Evolutionary conservation across 1,140 invertebrate genomes (phyloP), one percentile per base, ranked within the genome.

Genomic region (Cyclargus thomasi): DNA sequence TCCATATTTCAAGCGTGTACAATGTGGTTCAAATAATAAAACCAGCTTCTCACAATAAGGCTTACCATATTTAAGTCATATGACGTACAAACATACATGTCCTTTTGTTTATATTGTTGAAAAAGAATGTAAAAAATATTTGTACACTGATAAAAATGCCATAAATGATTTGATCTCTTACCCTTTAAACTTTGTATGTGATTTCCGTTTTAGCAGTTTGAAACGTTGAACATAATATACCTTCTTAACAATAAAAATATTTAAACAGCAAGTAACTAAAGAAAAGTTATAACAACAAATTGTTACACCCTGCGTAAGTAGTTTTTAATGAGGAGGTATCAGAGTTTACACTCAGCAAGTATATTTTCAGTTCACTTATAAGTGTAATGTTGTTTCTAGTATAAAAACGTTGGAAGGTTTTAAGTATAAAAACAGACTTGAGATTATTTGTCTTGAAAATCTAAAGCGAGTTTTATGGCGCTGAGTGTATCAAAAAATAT

Each of bases 81-180:
- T 29, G 5, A 5, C 29, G 29, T 29, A 29, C 29, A 29, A 29
- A 29, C 29, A 4, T 29, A 29, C 8, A n/a, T 29, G 8, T 29
- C 8, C 5, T 29, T 29, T 29, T 29, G 29, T 29, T 29, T 7
- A 29, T 6, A 29, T 29, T 29, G 8, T 29, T 29, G 29, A 8
- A 29, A 8, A 29, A 29, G 2, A 4, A 29, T 47, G 39, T 8
- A 8, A n/a, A n/a, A n/a, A n/a, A n/a, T n/a, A 14, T 11, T 47
- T 47, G 39, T 47, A 1, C 29, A 29, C 29, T 8, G 29, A 29
- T 29, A 29, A 11, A 47, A 47, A 81, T 82, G 83, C 81, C 80
- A 87, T 84, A 82, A 85, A 79, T 81, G 71, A 79, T 83, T 86
- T 86, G 82, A 86, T 88, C 81, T 90, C 80, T 84, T 78, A 78